Evolutionary conservation across 2,113 vertebrate species (phyloP).

Genomic region (Genyomyrus donnyi): DNA sequence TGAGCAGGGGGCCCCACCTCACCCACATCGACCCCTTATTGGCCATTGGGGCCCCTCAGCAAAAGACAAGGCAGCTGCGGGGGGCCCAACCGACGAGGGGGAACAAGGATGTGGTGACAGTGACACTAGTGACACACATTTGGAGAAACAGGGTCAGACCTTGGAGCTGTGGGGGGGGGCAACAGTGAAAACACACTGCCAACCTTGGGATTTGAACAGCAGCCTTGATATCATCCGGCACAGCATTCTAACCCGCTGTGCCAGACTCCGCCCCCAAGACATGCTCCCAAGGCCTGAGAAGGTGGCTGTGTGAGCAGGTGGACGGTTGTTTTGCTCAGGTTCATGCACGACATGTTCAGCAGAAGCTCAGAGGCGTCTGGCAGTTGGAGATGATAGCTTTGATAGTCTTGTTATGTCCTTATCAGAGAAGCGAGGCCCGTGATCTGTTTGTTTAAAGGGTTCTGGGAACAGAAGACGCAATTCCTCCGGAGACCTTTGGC

Average conservation of each 20-base stretch:
- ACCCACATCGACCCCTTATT: not conserved
- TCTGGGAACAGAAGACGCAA: not conserved
- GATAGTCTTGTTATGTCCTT: not conserved
- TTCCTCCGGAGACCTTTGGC: not conserved
- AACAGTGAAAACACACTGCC: not conserved
- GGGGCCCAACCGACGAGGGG: not conserved
- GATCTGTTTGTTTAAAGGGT: not conserved
- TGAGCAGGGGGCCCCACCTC: not conserved
- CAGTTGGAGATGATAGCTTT: not conserved
- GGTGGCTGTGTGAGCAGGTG: not conserved
- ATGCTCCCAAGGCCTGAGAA: not conserved
- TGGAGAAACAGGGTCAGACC: not conserved
- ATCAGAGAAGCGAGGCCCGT: not conserved
- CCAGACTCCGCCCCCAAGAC: not conserved
- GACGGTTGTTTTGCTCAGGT: not conserved
- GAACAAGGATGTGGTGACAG: not conserved
- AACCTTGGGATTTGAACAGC: not conserved
- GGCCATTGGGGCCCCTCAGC: not conserved
- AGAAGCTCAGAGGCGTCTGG: not conserved
- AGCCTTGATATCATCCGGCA: not conserved
- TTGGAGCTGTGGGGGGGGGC: not conserved
- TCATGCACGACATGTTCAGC: not conserved
- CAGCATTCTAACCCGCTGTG: not conserved
- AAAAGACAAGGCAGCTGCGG: not conserved
- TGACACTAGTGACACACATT: not conserved